Evolutionary conservation across 2,113 vertebrate genomes (phyloP), one percentile per base, ranked within the genome.

Genomic region (Centropus unirufus): DNA sequence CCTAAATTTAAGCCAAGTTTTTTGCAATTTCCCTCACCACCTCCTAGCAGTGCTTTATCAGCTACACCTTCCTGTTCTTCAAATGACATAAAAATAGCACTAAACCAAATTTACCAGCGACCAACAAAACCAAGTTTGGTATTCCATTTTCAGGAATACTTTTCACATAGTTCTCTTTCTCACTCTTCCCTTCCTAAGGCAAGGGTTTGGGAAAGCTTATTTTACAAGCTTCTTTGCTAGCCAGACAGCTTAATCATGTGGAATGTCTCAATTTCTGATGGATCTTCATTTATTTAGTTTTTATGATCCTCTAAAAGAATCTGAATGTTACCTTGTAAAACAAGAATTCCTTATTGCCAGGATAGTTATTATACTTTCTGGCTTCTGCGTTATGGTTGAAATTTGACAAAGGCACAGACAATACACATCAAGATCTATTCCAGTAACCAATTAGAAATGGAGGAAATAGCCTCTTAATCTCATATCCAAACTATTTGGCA

Each of bases 201-300:
- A 59, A 55, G 36, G 5, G 22, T 85, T 76, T 70, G 16, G 30
- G 47, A 86, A 87, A 82, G 39, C 21, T 66, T 27, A 46, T 72
- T 69, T 52, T 52, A 47, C 19, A 46, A 63, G 46, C 40, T 95
- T 12, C 58, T 72, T 34, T 39, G 32, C 64, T 62, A 80, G 83
- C 6, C 47, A 30, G 67, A 42, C 69, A 90, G 52, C 81, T 86
- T 76, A 90, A 94, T 94, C 70, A 81, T 52, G 55, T 23, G 32
- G 47, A 79, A 82, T 17, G 7, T 22, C 82, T 86, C 80, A 26
- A 14, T 39, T 81, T 67, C 42, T 87, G n/a, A 58, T 75, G 67
- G 64, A 26, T 87, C 86, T 72, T 67, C 78, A 76, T 93, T 89
- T 62, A 79, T 87, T 96, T 80, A 27, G 26, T 54, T 93, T 95